Evolutionary conservation across 1,140 invertebrate species (phyloP).

Genomic region (Formica exsecta): DNA sequence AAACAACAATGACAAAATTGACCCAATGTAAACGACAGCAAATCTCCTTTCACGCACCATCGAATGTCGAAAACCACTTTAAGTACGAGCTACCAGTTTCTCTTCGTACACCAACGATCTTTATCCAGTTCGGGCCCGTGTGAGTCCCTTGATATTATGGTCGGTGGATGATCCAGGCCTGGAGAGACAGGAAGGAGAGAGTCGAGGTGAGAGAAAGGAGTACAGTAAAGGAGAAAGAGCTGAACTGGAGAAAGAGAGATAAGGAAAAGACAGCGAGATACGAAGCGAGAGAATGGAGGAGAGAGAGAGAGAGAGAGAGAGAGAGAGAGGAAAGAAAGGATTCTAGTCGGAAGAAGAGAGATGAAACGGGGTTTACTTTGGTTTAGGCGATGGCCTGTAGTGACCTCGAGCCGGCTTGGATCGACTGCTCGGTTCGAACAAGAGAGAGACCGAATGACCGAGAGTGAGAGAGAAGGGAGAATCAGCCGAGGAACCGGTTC

Average conservation of each 20-base stretch:
- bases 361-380: conserved; percentile 77
- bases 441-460: conserved; percentile 60
- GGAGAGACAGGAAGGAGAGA: conserved; percentile 52
- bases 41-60: conserved; percentile 27
- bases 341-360: conserved; percentile 71
- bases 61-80: conserved; percentile 41
- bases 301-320: conserved; percentile 70
- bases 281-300: conserved; percentile 26
- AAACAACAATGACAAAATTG: conserved; percentile 28
- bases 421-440: conserved; percentile 75
- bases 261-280: conserved; percentile 9
- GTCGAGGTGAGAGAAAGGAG: conserved; percentile 64
- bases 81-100: conserved; percentile 36
- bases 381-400: conserved; percentile 83
- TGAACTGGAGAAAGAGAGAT: conserved; percentile 28
- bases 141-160: conserved; percentile 51
- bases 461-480: conserved; percentile 68
- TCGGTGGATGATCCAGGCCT: conserved; percentile 54
- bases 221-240: conserved; percentile 47
- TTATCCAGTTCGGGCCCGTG: conserved; percentile 22
- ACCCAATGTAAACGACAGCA: conserved; percentile 11
- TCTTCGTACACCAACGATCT: conserved; percentile 60
- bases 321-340: conserved; percentile 26
- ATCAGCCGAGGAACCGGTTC: conserved; percentile 78
- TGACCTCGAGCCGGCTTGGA: conserved; percentile 79